Base-by-base conservation (phyloP, 2,888 invertebrate genomes). In the Drosophila limbata region DNA sequence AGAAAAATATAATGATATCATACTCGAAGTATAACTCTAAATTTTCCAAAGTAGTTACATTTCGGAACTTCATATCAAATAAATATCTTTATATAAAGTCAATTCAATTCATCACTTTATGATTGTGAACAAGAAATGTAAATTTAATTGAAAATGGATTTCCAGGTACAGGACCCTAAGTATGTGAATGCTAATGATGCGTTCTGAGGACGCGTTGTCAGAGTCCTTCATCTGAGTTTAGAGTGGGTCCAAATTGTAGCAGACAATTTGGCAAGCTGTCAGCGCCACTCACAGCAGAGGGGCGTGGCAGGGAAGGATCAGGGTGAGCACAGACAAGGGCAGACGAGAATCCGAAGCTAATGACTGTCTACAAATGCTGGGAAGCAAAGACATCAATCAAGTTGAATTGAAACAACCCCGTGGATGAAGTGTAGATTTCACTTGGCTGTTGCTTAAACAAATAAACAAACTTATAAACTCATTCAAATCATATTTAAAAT, bases 391-490 rank as follows among this genome's bases (percentile, higher is more conserved):
- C 84, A 84, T 84, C 84, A 88, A 84, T 84, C 84, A 88, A 85
- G 67, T 70, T 65, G 75, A 74, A 69, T 69, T 56, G 71, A 79
- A 75, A 62, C 77, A 70, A 79, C 77, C 77, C 79, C 48, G 48
- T 37, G 21, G 15, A 33, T 19, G 28, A 48, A n/a, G n/a, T 55
- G 15, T 10, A 25, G 17, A 13, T 13, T 42, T 31, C 52, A 69
- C 44, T 73, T 66, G 70, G 67, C 59, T 66, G 64, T 45, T 69
- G 56, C 82, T 84, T 77, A 81, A 77, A 73, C 72, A 88, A 87
- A 88, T 82, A 85, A 86, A 86, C 84, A 81, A 87, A 88, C 73
- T 86, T 85, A 87, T 84, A 84, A 85, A 85, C 89, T 87, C 89
- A 85, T 85, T 88, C 71, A 75, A 84, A 81, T 84, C 82, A 79